A percentile compares a stretch with the other conserved stretches of the same genome.
phyloP scores from a whole-genome alignment of 53 echinoderm and acorn worm genomes.

The Holothuria leucospilota region DNA sequence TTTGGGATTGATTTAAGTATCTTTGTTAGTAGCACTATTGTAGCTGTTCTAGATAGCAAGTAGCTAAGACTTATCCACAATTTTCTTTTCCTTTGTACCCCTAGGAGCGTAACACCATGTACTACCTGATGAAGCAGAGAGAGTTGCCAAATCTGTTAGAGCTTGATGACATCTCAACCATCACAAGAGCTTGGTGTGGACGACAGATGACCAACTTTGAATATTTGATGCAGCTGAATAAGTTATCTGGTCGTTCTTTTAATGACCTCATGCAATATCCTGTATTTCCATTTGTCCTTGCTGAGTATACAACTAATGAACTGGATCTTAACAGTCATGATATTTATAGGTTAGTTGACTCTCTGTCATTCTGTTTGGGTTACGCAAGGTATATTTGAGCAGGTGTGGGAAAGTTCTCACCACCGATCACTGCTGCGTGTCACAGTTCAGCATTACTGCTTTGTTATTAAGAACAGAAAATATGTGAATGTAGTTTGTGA shows the following conservation, averaged over 20 bases:
- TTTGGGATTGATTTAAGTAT: no score
- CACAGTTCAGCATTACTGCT: no score
- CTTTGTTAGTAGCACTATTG: no score
- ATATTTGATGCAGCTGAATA: slow-evolving; percentile 95
- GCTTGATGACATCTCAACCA: slow-evolving; percentile 78
- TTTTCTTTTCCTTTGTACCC: neutral
- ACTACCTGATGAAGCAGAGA: slow-evolving; percentile 67
- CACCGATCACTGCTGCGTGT: no score
- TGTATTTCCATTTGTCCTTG: slow-evolving; percentile 85
- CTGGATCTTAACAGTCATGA: slow-evolving; percentile 28
- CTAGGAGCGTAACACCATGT: slow-evolving; percentile 85
- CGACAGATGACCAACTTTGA: slow-evolving; percentile 97
- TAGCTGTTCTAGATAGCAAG: no score
- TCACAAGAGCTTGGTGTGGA: slow-evolving; percentile 87
- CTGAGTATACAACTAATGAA: slow-evolving; percentile 1
- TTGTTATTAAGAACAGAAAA: no score
- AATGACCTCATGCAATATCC: slow-evolving; percentile 99
- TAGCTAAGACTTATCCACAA: no score
- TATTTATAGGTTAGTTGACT: slow-evolving; percentile 20
- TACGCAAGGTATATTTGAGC: no score
- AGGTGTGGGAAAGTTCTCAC: no score
- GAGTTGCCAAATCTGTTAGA: slow-evolving; percentile 88
- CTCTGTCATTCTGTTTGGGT: neutral
- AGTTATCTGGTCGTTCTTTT: slow-evolving; percentile 88
- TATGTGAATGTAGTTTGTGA: no score